Evolutionary conservation across 2,797 vertebrate species (phyloP).

Genomic region (Phoxinus dragarum): DNA sequence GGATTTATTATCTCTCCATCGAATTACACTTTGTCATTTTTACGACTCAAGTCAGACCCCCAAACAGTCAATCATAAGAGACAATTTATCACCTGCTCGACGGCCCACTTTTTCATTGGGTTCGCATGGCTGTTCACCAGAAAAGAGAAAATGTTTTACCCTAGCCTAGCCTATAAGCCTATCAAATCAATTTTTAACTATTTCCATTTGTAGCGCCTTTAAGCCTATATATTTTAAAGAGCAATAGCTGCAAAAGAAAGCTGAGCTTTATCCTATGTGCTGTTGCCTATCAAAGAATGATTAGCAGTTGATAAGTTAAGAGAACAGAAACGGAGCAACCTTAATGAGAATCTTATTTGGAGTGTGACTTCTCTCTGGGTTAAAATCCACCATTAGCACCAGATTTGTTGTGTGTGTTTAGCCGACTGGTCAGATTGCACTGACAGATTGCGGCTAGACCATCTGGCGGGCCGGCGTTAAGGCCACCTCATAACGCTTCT

Average conservation of each 20-base stretch:
- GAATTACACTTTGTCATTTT: constrained; percentile 58
- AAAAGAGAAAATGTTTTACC: constrained; percentile 19
- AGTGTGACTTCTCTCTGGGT: constrained; percentile 51
- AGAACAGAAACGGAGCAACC: constrained; percentile 28
- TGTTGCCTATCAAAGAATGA: constrained; percentile 48
- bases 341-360: constrained; percentile 39
- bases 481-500: constrained; percentile 64
- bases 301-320: constrained; percentile 35
- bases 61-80: constrained; percentile 40
- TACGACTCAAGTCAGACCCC: constrained; percentile 57
- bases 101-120: constrained; percentile 6
- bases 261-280: background rate
- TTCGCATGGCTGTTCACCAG: background rate
- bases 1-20: constrained; percentile 50
- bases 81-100: constrained; percentile 1
- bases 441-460: constrained; percentile 71
- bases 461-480: constrained; percentile 67
- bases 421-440: constrained; percentile 69
- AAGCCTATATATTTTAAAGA: constrained; percentile 22
- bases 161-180: background rate
- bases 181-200: background rate
- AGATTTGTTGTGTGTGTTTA: constrained; percentile 65
- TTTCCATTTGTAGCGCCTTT: constrained; percentile 19
- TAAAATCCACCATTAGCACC: constrained; percentile 63
- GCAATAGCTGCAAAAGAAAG: constrained; percentile 20